Evolutionary conservation across 2,888 invertebrate genomes (phyloP).

Genomic region (Tiliacea citrago): DNA sequence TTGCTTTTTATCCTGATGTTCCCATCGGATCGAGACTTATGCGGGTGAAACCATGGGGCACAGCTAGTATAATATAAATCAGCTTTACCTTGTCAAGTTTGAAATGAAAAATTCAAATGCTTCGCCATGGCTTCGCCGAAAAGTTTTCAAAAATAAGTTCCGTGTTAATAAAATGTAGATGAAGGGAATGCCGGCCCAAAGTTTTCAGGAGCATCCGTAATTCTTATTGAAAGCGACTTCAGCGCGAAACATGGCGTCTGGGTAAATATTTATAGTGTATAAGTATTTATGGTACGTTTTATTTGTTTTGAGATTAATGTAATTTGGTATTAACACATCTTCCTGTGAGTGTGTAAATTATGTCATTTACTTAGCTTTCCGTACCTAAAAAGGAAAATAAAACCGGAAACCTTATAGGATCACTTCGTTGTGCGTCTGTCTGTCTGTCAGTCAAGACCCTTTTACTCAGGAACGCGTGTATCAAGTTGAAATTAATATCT

Average conservation of each 20-base stretch:
- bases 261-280: slow-evolving; percentile 15
- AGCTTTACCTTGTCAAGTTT: slow-evolving; percentile 58
- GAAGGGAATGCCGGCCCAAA: slow-evolving; percentile 70
- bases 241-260: slow-evolving; percentile 40
- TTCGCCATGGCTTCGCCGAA: too few relatives aligned
- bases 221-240: slow-evolving; percentile 37
- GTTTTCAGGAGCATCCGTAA: slow-evolving; percentile 61
- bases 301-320: slow-evolving; percentile 2
- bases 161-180: slow-evolving; percentile 84
- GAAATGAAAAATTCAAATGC: slow-evolving; percentile 78
- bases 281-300: slow-evolving; percentile 14
- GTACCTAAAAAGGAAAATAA: too few relatives aligned
- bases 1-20: too few relatives aligned
- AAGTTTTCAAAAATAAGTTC: slow-evolving; percentile 72
- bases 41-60: too few relatives aligned
- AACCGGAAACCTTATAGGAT: too few relatives aligned
- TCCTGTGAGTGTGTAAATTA: too few relatives aligned
- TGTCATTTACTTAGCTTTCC: too few relatives aligned
- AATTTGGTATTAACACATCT: not conserved
- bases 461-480: too few relatives aligned
- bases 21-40: too few relatives aligned
- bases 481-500: too few relatives aligned
- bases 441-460: too few relatives aligned
- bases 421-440: too few relatives aligned
- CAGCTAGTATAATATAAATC: slow-evolving; percentile 33